These are phyloP conservation scores for Nycticryphes semicollaris DNA, from an alignment of 2,113 vertebrate genomes.

Conservation along the genomic window DNA sequence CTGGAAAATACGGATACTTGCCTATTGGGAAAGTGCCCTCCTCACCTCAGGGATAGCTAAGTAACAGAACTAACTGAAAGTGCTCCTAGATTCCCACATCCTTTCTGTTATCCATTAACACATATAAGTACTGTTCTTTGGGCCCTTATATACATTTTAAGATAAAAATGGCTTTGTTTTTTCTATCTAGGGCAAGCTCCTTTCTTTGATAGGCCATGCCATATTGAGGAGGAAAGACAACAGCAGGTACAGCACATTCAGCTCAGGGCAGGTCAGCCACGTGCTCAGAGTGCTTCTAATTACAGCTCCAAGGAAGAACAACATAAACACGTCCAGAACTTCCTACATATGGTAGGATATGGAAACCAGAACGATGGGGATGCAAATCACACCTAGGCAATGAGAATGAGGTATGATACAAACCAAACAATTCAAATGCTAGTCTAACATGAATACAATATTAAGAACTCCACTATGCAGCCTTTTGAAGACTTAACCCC, in stretches of 20 bases:
- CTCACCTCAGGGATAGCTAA: not conserved
- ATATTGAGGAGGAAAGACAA: constrained; percentile 17
- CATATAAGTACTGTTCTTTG: not conserved
- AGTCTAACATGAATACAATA: not conserved
- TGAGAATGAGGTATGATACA: not conserved
- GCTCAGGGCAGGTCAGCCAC: constrained; percentile 32
- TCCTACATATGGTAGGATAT: not conserved
- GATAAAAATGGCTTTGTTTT: not conserved
- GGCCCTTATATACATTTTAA: not conserved
- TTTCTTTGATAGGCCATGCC: not conserved
- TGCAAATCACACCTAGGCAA: not conserved
- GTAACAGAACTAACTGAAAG: not conserved
- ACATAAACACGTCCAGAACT: not conserved
- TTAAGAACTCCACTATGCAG: not conserved
- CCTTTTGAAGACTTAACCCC: not conserved
- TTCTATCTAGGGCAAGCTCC: constrained; percentile 12
- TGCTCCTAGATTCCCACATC: not conserved
- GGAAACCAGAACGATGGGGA: not conserved
- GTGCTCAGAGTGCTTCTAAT: constrained; percentile 1
- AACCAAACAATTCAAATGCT: not conserved
- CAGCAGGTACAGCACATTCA: constrained; percentile 46
- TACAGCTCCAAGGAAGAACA: constrained; percentile 18
- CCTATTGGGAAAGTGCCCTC: not conserved
- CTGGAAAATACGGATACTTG: not conserved
- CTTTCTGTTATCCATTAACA: not conserved